phyloP scores from a whole-genome alignment of 2,113 vertebrate genomes.

The Dipodomys ordii region DNA sequence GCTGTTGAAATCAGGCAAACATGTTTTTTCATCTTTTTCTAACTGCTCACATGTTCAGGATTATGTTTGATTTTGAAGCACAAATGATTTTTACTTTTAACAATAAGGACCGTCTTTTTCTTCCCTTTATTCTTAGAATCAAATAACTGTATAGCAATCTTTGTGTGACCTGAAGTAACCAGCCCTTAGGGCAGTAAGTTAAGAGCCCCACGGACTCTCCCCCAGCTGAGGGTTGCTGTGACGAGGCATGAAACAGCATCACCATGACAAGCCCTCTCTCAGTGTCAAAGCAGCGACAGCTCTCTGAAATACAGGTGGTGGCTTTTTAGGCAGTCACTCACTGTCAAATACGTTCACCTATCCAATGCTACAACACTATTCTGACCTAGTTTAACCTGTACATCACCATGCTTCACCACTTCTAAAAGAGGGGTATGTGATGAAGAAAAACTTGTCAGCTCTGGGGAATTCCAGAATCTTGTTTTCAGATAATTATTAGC shows the following conservation, averaged over 20 bases:
- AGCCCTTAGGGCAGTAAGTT: background rate
- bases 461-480: conserved; percentile 61
- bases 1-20: background rate
- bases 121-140: conserved; percentile 32
- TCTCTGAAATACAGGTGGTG: background rate
- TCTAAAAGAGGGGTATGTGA: background rate
- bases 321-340: background rate
- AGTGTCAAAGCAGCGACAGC: background rate
- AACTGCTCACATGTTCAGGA: background rate
- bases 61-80: conserved; percentile 25
- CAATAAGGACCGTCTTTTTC: background rate
- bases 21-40: background rate
- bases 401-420: fast-evolving
- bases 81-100: conserved; percentile 21
- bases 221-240: background rate
- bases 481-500: background rate
- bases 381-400: background rate
- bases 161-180: conserved; percentile 13
- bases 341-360: background rate
- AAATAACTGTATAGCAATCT: background rate
- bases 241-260: background rate
- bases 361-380: background rate
- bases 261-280: background rate
- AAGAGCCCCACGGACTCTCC: background rate
- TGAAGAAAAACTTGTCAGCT: background rate